Conservation (phyloP, 92 coral and sea anemone genomes). For the Epizoanthus rinbou region DNA sequence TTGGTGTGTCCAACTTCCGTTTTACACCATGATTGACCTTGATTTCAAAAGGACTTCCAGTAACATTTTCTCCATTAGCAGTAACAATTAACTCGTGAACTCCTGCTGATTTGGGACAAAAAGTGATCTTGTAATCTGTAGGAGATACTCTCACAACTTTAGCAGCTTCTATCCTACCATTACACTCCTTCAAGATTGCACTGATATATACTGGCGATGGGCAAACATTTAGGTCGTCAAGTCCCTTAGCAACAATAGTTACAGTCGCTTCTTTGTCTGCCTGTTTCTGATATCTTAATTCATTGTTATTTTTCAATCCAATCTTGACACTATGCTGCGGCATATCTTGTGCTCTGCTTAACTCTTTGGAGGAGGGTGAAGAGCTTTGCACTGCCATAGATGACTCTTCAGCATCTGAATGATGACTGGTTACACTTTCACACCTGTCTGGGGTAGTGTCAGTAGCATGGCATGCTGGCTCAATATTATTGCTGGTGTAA, state of each 20-base stretch:
- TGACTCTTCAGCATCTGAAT: no score
- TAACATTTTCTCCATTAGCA: constrained; percentile 7
- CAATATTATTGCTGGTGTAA: no score
- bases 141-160: constrained; percentile 1
- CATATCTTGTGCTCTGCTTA: neutral
- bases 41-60: constrained; percentile 2
- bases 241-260: neutral
- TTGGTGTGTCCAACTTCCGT: neutral
- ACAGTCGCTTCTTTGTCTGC: neutral
- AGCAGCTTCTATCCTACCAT: constrained; percentile 6
- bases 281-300: neutral
- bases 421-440: no score
- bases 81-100: constrained; percentile 6
- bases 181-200: neutral
- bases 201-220: neutral
- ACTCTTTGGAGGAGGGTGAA: neutral
- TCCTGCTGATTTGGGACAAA: constrained; percentile 1
- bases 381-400: neutral
- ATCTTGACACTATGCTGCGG: neutral
- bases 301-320: neutral
- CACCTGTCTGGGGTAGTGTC: no score
- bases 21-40: neutral
- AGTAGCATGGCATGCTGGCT: no score
- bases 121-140: neutral
- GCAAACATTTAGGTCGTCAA: neutral